A percentile compares a stretch with the other conserved stretches of the same genome.
These are phyloP conservation scores for Hypena proboscidalis DNA, from an alignment of 2,888 invertebrate genomes.

Conservation along the genomic window DNA sequence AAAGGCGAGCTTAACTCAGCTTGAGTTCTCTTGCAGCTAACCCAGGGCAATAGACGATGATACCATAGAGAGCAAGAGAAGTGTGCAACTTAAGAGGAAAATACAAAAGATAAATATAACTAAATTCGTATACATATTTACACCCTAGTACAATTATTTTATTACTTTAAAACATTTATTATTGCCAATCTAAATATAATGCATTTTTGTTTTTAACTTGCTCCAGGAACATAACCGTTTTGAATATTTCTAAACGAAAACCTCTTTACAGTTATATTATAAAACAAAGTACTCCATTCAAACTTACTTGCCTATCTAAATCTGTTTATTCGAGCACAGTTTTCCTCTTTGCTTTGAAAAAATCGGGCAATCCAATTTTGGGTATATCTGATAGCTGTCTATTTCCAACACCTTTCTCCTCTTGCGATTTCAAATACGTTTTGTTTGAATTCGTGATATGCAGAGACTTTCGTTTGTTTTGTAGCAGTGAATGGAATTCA, in stretches of 20 bases:
- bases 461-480: conserved; percentile 2
- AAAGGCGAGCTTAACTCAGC: too few relatives aligned
- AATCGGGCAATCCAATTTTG: conserved; percentile 26
- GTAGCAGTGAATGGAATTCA: not conserved
- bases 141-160: too few relatives aligned
- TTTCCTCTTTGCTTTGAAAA: conserved; percentile 15
- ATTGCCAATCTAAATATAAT: too few relatives aligned
- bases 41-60: too few relatives aligned
- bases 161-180: too few relatives aligned
- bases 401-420: conserved; percentile 14
- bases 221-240: too few relatives aligned
- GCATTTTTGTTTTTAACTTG: too few relatives aligned
- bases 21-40: too few relatives aligned
- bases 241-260: conserved; percentile 3
- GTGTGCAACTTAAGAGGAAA: too few relatives aligned
- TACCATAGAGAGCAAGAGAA: too few relatives aligned
- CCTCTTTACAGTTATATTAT: not conserved
- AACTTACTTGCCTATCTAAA: conserved; percentile 21
- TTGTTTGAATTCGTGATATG: conserved; percentile 6
- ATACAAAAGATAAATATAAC: too few relatives aligned
- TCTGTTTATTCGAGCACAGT: conserved; percentile 28
- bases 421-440: conserved; percentile 15
- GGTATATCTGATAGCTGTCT: conserved; percentile 23
- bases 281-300: conserved; percentile 9
- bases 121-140: too few relatives aligned